Evolutionary conservation across 2,888 invertebrate species (phyloP).

Genomic region (Chymomyza caudatula): DNA sequence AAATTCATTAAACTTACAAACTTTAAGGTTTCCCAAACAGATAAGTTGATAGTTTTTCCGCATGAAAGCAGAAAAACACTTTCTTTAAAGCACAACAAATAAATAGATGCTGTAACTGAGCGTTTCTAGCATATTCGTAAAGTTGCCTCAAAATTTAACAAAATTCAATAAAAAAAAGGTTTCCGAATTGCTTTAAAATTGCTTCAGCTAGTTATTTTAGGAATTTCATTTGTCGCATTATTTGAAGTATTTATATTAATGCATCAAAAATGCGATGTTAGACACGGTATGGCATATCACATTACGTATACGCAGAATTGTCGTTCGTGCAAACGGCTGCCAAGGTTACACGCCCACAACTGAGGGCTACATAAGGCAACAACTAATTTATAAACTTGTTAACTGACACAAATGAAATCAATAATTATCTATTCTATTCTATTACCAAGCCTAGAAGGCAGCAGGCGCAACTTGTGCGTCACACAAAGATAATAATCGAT

Average conservation of each 20-base stretch:
- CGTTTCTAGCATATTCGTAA: too few species aligned
- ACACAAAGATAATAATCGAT: not conserved
- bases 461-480: not conserved
- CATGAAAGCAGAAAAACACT: too few species aligned
- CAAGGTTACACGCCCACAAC: not conserved
- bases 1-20: too few species aligned
- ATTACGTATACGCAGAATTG: not conserved
- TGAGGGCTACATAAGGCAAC: not conserved
- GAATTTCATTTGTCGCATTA: not conserved
- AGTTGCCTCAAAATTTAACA: too few species aligned
- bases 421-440: not conserved
- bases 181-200: too few species aligned
- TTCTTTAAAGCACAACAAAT: too few species aligned
- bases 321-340: not conserved
- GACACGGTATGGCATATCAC: not conserved
- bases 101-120: too few species aligned
- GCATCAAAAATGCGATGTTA: not conserved
- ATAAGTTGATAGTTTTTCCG: too few species aligned
- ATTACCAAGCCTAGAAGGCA: not conserved
- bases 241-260: not conserved
- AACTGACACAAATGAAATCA: constrained; percentile 10
- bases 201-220: too few species aligned
- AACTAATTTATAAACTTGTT: constrained; percentile 23
- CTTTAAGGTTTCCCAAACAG: too few species aligned
- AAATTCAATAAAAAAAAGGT: too few species aligned